A percentile compares a stretch with the other conserved stretches of the same genome.
phyloP scores from a whole-genome alignment of 2,113 vertebrate genomes.

The Microcebus jonahi region DNA sequence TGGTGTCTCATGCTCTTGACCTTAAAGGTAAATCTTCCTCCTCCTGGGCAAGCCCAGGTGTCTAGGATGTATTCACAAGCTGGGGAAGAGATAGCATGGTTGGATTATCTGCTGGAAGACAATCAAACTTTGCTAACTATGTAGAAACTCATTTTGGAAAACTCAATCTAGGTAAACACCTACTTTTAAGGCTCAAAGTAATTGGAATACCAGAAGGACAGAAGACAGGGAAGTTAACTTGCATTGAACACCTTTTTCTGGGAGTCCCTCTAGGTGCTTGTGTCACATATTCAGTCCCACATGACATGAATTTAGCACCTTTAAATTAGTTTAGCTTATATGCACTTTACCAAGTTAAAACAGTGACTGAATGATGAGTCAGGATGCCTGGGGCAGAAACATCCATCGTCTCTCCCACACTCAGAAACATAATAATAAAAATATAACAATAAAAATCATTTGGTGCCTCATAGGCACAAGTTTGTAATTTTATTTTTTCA shows the following conservation, averaged over 20 bases:
- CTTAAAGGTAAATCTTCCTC: neutral
- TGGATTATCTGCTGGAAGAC: neutral
- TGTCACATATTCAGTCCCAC: neutral
- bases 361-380: neutral
- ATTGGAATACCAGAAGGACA: neutral
- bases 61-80: neutral
- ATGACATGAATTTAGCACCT: neutral
- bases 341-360: neutral
- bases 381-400: neutral
- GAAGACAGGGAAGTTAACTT: neutral
- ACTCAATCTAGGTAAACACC: neutral
- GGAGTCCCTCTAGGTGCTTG: neutral
- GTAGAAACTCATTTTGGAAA: neutral
- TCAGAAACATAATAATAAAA: neutral
- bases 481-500: neutral
- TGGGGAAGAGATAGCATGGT: neutral
- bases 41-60: neutral
- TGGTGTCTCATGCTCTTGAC: accelerated
- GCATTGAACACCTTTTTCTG: neutral
- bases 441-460: neutral
- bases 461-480: neutral
- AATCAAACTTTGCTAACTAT: neutral
- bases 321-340: neutral
- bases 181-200: neutral
- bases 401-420: neutral